Base-by-base conservation (phyloP, 2,888 invertebrate species). In the Poecilobothrus nobilitatus region DNA sequence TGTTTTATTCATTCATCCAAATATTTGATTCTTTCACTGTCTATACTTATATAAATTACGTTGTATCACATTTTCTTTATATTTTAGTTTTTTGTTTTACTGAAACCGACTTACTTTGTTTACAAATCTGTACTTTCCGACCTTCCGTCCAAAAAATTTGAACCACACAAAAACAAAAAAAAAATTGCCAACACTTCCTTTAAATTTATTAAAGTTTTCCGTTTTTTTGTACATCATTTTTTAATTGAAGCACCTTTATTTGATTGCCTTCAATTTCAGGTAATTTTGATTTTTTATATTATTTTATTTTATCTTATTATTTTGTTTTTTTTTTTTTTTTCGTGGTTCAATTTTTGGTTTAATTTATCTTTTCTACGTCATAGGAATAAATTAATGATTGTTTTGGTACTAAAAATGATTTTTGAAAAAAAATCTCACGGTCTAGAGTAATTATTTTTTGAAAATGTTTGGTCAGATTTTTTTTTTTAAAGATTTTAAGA, bases 211-310 rank as follows among this genome's bases (percentile, higher is more conserved):
- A 12, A 12, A 18, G 12, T 53, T 53, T 53, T 53, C n/a, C n/a
- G 53, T 6, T 53, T 53, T 53, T 53, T 18, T 53, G 18, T 53
- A 53, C 18, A 12, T 37, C 12, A 53, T n/a, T 53, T 18, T 27
- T 63, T 63, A 63, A 63, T 63, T 63, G 63, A 27, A 63, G 63
- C 63, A 63, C 63, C 63, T 63, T 63, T 53, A 53, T 53, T 53
- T 53, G 53, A 53, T 53, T 53, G 53, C 53, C n/a, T 18, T 15
- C 12, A 53, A 53, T 53, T 53, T 53, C 18, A 53, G 53, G 53
- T 53, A 53, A 18, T 2, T 41, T 41, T 18, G 6, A 53, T 53
- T 15, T 9, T n/a, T n/a, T n/a, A n/a, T n/a, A n/a, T n/a, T n/a
- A n/a, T n/a, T n/a, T n/a, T n/a, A n/a, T n/a, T n/a, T n/a, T n/a